Conservation (phyloP, 2,113 vertebrate genomes). For the Chlorodrepanis virens region DNA sequence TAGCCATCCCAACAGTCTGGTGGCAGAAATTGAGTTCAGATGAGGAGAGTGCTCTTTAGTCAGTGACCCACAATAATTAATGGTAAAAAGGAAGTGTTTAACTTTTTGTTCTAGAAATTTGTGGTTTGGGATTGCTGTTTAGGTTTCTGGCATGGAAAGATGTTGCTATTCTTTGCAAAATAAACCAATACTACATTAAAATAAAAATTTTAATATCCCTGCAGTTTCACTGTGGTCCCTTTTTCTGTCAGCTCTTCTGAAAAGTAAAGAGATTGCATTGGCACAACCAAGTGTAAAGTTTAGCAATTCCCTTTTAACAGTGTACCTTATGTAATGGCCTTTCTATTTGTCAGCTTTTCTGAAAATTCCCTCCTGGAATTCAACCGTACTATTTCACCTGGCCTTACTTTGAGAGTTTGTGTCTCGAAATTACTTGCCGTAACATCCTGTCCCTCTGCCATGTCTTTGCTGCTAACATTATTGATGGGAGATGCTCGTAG, state of each 20-base stretch:
- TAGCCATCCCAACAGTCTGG: neutral
- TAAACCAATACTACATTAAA: neutral
- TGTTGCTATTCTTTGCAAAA: neutral
- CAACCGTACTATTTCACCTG: neutral
- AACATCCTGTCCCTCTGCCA: neutral
- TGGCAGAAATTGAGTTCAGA: constrained; percentile 25
- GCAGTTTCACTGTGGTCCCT: neutral
- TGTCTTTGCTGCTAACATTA: neutral
- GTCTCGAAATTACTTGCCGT: neutral
- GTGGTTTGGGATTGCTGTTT: neutral
- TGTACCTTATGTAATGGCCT: neutral
- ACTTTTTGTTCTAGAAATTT: neutral
- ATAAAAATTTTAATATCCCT: neutral
- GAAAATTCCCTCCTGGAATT: neutral
- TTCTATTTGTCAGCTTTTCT: neutral
- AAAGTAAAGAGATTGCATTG: neutral
- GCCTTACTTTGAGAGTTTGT: neutral
- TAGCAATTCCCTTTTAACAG: neutral
- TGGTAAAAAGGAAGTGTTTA: neutral
- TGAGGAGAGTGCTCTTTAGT: neutral
- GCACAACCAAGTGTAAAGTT: neutral
- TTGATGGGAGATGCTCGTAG: neutral
- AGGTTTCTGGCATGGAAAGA: neutral
- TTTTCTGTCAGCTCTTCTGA: neutral
- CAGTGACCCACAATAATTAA: neutral